Evolutionary conservation across 2,797 vertebrate genomes (phyloP).

Genomic region (Petrocephalus schoutedeni): DNA sequence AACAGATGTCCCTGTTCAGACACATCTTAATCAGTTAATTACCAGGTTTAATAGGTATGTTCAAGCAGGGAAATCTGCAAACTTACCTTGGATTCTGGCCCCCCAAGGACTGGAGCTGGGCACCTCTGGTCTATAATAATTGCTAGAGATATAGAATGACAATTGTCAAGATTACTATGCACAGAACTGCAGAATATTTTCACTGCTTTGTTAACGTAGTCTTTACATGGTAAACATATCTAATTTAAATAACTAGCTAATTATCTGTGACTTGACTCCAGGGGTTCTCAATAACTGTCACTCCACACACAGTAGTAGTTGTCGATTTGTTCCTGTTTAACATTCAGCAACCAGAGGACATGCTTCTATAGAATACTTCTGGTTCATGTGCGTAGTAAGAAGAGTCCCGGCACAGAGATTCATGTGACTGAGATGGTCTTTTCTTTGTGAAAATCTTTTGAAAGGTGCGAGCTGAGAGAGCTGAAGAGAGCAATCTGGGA

Average conservation of each 20-base stretch:
- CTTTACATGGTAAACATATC: background rate
- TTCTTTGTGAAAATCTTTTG: conserved; percentile 31
- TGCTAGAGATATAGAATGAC: background rate
- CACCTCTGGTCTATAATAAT: background rate
- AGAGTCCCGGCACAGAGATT: background rate
- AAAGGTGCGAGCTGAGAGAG: conserved; percentile 27
- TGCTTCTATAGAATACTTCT: background rate
- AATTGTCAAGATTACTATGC: background rate
- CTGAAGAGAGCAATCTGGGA: conserved; percentile 6
- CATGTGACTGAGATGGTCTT: conserved; percentile 22
- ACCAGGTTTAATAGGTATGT: no score
- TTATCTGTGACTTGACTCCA: background rate
- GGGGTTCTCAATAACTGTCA: background rate
- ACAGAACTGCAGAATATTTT: background rate
- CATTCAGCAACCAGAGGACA: background rate
- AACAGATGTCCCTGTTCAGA: no score
- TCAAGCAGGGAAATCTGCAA: no score
- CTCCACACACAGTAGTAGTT: background rate
- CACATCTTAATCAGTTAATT: no score
- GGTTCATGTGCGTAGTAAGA: background rate
- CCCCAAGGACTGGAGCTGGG: no score
- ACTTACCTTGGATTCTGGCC: no score
- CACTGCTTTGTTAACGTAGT: background rate
- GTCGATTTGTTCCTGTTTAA: background rate
- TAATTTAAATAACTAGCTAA: background rate